Conservation (phyloP, 2,797 vertebrate species). For the Gymnothorax javanicus region DNA sequence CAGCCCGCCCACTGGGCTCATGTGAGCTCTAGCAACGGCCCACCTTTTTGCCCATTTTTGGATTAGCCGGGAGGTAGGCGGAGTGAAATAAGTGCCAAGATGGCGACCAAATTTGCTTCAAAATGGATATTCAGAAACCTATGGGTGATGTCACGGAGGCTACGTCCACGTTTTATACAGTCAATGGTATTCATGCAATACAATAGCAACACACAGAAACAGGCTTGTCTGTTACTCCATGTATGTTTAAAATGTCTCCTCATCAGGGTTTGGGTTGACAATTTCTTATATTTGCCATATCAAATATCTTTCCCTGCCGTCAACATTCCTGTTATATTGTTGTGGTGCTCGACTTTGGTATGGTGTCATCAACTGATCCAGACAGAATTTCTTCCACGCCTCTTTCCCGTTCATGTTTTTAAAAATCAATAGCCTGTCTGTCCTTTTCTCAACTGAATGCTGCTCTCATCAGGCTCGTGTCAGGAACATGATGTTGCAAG, state of each 20-base stretch:
- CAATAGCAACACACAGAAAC: background rate
- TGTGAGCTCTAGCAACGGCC: too few species aligned
- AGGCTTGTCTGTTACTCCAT: background rate
- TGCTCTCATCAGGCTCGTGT: background rate
- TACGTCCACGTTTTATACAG: too few species aligned
- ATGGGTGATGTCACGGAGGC: too few species aligned
- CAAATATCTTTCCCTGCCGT: background rate
- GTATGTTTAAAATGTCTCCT: background rate
- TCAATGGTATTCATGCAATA: background rate
- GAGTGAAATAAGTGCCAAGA: too few species aligned
- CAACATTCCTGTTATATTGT: background rate
- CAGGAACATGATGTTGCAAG: background rate
- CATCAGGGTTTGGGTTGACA: background rate
- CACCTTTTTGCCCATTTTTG: too few species aligned
- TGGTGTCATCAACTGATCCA: background rate
- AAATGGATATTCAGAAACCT: too few species aligned
- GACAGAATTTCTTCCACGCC: background rate
- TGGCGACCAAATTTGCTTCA: too few species aligned
- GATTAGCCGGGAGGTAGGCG: too few species aligned
- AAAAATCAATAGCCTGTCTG: background rate
- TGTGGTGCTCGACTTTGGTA: background rate
- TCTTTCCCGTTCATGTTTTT: background rate
- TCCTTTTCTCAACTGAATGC: background rate
- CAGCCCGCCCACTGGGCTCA: too few species aligned
- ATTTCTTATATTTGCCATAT: background rate